phyloP scores from a whole-genome alignment of 2,797 vertebrate species.

The Diplodus sargus region DNA sequence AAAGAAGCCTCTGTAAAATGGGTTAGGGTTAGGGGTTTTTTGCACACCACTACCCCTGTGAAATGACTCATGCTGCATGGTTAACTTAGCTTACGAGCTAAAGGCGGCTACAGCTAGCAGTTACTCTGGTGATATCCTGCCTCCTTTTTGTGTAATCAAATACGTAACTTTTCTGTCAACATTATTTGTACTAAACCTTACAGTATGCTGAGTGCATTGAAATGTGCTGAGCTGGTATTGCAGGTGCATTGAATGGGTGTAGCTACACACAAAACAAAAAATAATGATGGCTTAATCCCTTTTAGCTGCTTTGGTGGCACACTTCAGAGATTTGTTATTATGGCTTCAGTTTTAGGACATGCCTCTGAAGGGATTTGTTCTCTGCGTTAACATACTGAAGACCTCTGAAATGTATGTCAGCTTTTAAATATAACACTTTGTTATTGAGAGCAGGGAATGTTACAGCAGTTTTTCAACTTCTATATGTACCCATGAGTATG shows the following conservation, averaged over 20 bases:
- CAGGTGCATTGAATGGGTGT: not conserved
- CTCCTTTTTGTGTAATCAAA: not conserved
- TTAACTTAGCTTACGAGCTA: no score
- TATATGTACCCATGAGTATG: not conserved
- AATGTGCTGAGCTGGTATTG: not conserved
- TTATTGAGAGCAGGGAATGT: not conserved
- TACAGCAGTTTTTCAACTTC: not conserved
- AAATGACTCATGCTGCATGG: no score
- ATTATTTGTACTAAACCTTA: not conserved
- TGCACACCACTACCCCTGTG: no score
- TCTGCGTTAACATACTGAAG: not conserved
- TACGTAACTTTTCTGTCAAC: not conserved
- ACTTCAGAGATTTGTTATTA: not conserved
- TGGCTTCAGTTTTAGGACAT: not conserved
- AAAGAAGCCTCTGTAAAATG: no score
- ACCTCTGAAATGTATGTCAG: not conserved
- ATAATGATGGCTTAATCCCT: not conserved
- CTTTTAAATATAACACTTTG: not conserved
- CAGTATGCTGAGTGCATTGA: not conserved
- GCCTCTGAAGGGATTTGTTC: not conserved
- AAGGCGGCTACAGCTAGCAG: no score
- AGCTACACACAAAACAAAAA: no score
- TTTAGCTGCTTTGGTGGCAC: not conserved
- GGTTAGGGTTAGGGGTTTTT: no score
- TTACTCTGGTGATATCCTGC: no score